phyloP scores from a whole-genome alignment of 2,888 invertebrate genomes.

The Lepeophtheirus nordmannii region DNA sequence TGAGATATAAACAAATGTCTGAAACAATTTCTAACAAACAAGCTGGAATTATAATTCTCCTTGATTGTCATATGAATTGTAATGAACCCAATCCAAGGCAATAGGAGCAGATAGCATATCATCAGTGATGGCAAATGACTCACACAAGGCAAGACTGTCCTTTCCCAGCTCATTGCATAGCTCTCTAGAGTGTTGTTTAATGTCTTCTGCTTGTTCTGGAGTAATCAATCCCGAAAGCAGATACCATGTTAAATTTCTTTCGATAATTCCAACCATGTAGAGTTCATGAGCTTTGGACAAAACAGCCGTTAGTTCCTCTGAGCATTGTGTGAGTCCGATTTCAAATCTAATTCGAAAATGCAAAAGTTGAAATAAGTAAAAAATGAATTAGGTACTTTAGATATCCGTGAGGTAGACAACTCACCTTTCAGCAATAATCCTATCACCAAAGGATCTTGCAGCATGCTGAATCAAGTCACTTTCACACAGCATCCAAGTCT shows the following conservation, averaged over 20 bases:
- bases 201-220: constrained; percentile 25
- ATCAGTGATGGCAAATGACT: constrained; percentile 29
- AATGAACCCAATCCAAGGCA: constrained; percentile 28
- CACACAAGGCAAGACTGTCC: constrained; percentile 27
- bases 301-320: constrained; percentile 25
- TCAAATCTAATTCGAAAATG: constrained; percentile 25
- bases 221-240: constrained; percentile 27
- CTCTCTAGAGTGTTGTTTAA: constrained; percentile 22
- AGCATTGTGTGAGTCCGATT: constrained; percentile 25
- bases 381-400: background rate
- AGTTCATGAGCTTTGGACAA: constrained; percentile 28
- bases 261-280: constrained; percentile 26
- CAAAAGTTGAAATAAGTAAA: background rate
- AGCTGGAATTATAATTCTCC: constrained; percentile 27
- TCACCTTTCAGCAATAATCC: constrained; percentile 27
- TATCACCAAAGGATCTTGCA: constrained; percentile 28
- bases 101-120: constrained; percentile 29
- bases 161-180: constrained; percentile 27
- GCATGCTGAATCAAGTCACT: constrained; percentile 28
- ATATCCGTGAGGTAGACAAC: too few species aligned
- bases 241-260: constrained; percentile 27
- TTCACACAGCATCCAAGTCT: constrained; percentile 29
- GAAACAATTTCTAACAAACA: background rate
- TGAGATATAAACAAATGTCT: background rate
- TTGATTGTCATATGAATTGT: constrained; percentile 29